Conservation (phyloP, 2,113 vertebrate genomes). For the Passer domesticus region DNA sequence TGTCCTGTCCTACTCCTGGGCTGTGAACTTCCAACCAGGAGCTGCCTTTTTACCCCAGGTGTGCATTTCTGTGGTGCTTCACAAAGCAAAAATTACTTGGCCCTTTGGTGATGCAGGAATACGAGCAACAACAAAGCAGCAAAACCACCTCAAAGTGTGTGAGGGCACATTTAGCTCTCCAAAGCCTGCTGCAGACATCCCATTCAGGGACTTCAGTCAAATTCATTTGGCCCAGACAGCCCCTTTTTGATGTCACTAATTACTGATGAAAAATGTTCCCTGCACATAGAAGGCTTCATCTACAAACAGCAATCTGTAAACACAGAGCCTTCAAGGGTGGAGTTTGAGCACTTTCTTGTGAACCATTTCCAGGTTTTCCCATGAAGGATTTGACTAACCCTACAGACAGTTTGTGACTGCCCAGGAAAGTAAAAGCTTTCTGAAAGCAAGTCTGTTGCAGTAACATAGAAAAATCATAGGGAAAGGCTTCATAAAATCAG, state of each 20-base stretch:
- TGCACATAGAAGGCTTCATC: neutral
- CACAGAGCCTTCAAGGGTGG: neutral
- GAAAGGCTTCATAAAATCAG: neutral
- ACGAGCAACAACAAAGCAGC: neutral
- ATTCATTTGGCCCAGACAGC: neutral
- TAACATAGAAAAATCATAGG: neutral
- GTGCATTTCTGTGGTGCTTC: neutral
- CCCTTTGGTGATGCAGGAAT: neutral
- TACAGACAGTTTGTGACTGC: neutral
- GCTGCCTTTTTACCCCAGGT: neutral
- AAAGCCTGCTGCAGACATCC: neutral
- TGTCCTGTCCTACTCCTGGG: neutral
- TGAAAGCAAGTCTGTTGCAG: neutral
- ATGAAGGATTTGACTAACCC: neutral
- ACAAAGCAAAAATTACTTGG: neutral
- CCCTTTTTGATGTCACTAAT: neutral
- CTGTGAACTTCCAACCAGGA: neutral
- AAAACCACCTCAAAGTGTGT: neutral
- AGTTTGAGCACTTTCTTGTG: neutral
- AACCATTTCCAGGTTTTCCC: neutral
- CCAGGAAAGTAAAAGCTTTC: neutral
- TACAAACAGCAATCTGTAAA: neutral
- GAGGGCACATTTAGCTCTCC: neutral
- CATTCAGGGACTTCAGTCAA: neutral
- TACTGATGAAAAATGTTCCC: neutral